Evolutionary conservation across 2,113 vertebrate genomes (phyloP), one percentile per base, ranked within the genome.

Genomic region (Crotalus viridis): DNA sequence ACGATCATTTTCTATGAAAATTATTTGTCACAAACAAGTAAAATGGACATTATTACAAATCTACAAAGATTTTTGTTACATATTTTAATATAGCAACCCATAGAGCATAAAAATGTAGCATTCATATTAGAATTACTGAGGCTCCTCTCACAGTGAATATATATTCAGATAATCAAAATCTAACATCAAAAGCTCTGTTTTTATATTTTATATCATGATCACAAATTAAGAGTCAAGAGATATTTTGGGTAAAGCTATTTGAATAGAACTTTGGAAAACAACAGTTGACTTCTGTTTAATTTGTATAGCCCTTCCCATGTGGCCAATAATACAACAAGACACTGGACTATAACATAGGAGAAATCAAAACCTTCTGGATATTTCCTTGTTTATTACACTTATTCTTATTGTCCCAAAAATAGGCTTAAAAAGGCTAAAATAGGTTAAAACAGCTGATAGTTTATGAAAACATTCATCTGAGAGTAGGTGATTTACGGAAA

Each of bases 1-100:
- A 90, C 54, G 21, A 33, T 46, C 88, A 92, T 94, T 87, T 57
- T 81, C 12, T 93, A 93, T 93, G 85, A 95, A 95, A 93, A 91
- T 51, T 91, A 64, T 8, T 91, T 90, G 39, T 93, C 93, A 92
- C 88, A 46, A 89, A 89, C 87, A 74, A 0, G 52, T 87, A 81
- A 81, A 81, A 81, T 43, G 33, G 3, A 43, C 33, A 81, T 81
- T 81, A 43, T 43, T 43, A 81, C 3, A 0, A 39, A 81, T 81
- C 74, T 43, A 81, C 17, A 81, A 81, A 43, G 7, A 81, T 9
- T 81, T 74, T 81, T 81, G 74, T 43, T 81, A 81, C 33, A 1
- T 81, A 81, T 81, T 56, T 24, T 43, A 13, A 55, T 54, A 55
- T 81, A 17, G 15, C 17, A 54, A 3, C 10, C 51, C 28, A 39